These are phyloP conservation scores for Sitta europaea DNA, from an alignment of 2,113 vertebrate genomes.

Conservation along the genomic window DNA sequence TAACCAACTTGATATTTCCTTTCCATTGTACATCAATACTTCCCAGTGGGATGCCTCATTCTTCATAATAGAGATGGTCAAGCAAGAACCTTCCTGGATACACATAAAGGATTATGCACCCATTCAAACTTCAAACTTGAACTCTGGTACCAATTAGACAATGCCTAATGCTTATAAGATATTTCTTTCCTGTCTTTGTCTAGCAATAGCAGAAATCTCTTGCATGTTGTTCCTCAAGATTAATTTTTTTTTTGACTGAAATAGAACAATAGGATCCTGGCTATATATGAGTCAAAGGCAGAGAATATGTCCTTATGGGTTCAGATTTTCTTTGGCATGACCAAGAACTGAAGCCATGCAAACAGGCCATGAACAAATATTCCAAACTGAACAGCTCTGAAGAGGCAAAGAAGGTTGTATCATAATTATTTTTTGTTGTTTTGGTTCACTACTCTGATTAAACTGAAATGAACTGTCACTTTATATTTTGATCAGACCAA, in stretches of 20 bases:
- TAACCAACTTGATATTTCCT: neutral
- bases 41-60: neutral
- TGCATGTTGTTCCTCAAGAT: neutral
- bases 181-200: neutral
- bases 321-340: neutral
- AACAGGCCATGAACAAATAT: neutral
- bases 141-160: neutral
- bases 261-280: neutral
- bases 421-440: neutral
- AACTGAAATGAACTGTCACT: neutral
- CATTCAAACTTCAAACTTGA: neutral
- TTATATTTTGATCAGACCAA: neutral
- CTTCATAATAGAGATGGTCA: neutral
- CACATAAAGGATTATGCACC: neutral
- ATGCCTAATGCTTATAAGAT: neutral
- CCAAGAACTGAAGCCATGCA: neutral
- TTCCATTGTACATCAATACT: neutral
- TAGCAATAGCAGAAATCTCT: neutral
- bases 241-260: neutral
- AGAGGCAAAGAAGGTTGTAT: neutral
- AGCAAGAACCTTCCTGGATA: neutral
- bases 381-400: neutral
- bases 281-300: neutral
- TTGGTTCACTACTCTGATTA: neutral
- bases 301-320: neutral